Evolutionary conservation across 2,113 vertebrate genomes (phyloP).

Genomic region (Passer domesticus): DNA sequence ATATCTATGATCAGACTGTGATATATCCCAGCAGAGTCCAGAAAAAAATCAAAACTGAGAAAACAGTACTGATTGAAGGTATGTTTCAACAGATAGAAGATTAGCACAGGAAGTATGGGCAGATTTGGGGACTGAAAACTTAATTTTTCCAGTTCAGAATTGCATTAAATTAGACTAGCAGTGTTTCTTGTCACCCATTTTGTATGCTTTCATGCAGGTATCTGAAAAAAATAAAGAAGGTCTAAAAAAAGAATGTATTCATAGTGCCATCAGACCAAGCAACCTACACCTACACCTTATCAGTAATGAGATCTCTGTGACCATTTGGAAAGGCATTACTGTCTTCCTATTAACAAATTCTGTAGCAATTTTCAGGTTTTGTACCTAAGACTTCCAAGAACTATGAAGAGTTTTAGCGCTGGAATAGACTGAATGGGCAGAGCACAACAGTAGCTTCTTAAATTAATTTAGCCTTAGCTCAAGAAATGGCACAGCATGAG

Average conservation of each 20-base stretch:
- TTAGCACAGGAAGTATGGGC: neutral
- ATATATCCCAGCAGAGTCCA: neutral
- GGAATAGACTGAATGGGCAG: neutral
- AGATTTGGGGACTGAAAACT: neutral
- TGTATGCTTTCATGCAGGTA: neutral
- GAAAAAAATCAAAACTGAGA: neutral
- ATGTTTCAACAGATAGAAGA: neutral
- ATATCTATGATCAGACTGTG: neutral
- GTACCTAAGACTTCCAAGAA: neutral
- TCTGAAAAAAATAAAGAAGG: neutral
- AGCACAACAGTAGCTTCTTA: neutral
- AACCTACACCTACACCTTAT: neutral
- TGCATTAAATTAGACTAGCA: neutral
- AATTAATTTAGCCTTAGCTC: neutral
- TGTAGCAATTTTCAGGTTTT: neutral
- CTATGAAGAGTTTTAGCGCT: neutral
- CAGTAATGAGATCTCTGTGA: neutral
- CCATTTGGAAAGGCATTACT: neutral
- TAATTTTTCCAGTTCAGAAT: neutral
- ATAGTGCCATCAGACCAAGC: neutral
- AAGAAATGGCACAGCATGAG: neutral
- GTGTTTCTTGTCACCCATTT: neutral
- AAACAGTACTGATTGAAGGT: neutral
- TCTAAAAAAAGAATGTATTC: neutral
- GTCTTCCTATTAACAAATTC: neutral